Conservation (phyloP, 2,113 vertebrate genomes). For the Cyprinodon variegatus region DNA sequence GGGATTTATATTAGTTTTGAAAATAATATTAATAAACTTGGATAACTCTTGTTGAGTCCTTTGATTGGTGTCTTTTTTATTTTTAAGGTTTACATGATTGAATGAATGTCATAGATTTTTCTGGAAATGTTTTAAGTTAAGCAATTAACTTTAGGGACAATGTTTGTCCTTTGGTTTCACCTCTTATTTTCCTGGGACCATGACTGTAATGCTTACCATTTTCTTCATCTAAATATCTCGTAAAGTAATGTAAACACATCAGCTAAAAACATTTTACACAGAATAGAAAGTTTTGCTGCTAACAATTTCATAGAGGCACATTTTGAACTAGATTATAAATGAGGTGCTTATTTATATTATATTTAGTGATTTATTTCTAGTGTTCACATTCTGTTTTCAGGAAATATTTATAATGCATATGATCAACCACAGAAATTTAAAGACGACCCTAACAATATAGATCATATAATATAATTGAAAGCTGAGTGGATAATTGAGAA, state of each 20-base stretch:
- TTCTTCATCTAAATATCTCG: background rate
- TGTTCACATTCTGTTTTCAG: too few species aligned
- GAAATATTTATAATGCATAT: too few species aligned
- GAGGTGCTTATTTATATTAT: too few species aligned
- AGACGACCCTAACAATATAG: too few species aligned
- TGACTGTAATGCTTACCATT: background rate
- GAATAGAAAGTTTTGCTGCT: too few species aligned
- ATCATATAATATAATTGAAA: too few species aligned
- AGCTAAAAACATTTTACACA: background rate
- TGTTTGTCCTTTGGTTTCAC: background rate
- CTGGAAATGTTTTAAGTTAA: background rate
- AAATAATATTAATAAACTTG: constrained; percentile 98
- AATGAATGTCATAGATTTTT: constrained; percentile 13
- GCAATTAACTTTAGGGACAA: background rate
- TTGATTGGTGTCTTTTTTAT: constrained; percentile 50
- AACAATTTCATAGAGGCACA: too few species aligned
- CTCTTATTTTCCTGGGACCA: background rate
- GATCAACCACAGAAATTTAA: too few species aligned
- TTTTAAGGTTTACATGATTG: constrained; percentile 16
- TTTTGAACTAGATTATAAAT: too few species aligned
- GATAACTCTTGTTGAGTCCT: constrained; percentile 89
- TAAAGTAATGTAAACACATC: background rate
- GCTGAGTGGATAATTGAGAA: too few species aligned
- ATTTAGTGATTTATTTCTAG: too few species aligned
- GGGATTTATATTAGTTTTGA: constrained; percentile 96